A percentile compares a stretch with the other conserved stretches of the same genome.
Conservation (phyloP, 1,140 invertebrate genomes). For the Macrocentrus cingulum region DNA sequence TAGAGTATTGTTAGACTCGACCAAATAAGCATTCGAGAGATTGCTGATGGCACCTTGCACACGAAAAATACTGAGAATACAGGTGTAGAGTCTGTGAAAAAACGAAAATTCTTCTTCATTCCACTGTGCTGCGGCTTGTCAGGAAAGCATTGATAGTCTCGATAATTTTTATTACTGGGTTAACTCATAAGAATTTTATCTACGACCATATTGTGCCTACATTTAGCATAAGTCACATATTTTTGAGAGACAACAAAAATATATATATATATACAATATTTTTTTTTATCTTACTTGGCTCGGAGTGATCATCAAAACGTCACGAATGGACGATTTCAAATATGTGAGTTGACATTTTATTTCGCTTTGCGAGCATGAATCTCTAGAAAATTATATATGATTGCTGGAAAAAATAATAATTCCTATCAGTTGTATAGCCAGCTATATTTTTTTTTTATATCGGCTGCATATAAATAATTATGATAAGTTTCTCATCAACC, state of each 20-base stretch:
- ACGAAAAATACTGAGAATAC: slow-evolving; percentile 41
- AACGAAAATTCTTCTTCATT: slow-evolving; percentile 43
- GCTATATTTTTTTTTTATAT: slow-evolving; percentile 6
- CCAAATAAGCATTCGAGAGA: slow-evolving; percentile 50
- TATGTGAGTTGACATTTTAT: no score
- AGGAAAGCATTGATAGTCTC: slow-evolving; percentile 31
- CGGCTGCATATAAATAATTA: not conserved
- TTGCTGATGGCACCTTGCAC: slow-evolving; percentile 39
- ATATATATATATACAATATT: no score
- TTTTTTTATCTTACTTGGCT: no score
- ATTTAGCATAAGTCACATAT: no score
- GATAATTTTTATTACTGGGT: slow-evolving; percentile 2
- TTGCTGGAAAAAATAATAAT: slow-evolving; percentile 1
- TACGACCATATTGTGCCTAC: slow-evolving; percentile 1
- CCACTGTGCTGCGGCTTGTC: slow-evolving; percentile 47
- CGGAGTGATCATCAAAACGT: no score
- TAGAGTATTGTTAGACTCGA: slow-evolving; percentile 53
- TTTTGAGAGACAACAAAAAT: no score
- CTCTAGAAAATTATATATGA: slow-evolving; percentile 6
- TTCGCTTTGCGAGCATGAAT: no score
- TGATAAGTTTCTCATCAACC: slow-evolving; percentile 15
- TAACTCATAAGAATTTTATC: no score
- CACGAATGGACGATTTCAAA: no score
- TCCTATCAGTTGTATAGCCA: not conserved
- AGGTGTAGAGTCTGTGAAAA: slow-evolving; percentile 38